Conservation (phyloP, 2,797 vertebrate species). For the Parauchenoglanis punctatus region DNA sequence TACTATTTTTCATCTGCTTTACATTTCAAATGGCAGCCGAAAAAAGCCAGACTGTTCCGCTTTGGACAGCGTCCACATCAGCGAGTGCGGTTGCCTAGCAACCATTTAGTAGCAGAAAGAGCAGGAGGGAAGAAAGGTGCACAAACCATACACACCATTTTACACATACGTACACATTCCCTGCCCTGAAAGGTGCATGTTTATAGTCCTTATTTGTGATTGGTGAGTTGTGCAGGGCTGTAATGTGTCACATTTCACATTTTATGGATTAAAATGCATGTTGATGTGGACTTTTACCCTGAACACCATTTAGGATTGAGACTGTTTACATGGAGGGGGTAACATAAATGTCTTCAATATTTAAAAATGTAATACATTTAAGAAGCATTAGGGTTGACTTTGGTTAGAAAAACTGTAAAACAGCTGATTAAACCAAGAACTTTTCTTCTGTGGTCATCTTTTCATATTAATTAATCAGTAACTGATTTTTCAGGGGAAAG, state of each 20-base stretch:
- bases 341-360: background rate
- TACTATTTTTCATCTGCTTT: slow-evolving; percentile 69
- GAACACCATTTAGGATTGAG: background rate
- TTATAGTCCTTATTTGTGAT: background rate
- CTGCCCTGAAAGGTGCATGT: background rate
- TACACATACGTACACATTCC: slow-evolving; percentile 60
- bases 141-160: slow-evolving; percentile 47
- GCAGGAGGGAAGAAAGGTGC: slow-evolving; percentile 41
- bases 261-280: background rate
- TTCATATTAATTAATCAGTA: background rate
- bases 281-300: background rate
- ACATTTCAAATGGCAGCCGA: slow-evolving; percentile 71
- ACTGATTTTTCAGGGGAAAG: background rate
- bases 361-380: background rate
- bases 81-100: slow-evolving; percentile 80
- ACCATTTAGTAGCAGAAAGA: slow-evolving; percentile 67
- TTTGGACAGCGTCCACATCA: slow-evolving; percentile 63
- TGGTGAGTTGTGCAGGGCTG: background rate
- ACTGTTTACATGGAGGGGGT: background rate
- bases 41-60: slow-evolving; percentile 63
- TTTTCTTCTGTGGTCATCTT: background rate
- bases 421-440: background rate
- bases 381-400: too few relatives aligned
- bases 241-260: background rate
- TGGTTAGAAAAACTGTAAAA: background rate